phyloP scores from a whole-genome alignment of 2,113 vertebrate genomes.

The Halichoeres trimaculatus region DNA sequence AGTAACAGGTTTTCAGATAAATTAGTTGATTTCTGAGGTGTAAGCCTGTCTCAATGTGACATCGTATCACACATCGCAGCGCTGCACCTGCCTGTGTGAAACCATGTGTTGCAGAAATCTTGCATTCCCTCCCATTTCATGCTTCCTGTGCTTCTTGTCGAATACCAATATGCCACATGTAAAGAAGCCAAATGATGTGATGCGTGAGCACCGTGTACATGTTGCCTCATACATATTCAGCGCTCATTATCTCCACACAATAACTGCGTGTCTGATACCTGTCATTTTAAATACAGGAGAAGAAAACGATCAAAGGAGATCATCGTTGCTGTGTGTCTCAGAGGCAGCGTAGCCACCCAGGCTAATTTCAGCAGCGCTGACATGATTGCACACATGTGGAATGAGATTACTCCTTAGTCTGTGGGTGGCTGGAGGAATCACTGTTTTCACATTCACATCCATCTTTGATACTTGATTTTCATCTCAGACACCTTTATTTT shows the following conservation, averaged over 20 bases:
- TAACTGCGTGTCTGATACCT: slow-evolving; percentile 60
- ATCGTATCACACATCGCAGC: slow-evolving; percentile 24
- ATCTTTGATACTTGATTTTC: slow-evolving; percentile 6
- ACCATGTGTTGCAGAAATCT: slow-evolving; percentile 16
- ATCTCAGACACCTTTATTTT: slow-evolving; percentile 25
- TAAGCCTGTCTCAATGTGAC: slow-evolving; percentile 22
- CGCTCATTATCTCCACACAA: slow-evolving; percentile 46
- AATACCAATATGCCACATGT: slow-evolving; percentile 30
- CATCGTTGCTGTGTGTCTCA: slow-evolving; percentile 37
- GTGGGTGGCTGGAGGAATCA: slow-evolving; percentile 55
- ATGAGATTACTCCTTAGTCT: slow-evolving; percentile 53
- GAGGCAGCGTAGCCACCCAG: slow-evolving; percentile 63
- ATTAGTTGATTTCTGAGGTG: slow-evolving; percentile 31
- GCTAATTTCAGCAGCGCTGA: slow-evolving; percentile 55
- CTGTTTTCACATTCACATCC: slow-evolving; percentile 22
- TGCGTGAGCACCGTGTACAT: not conserved
- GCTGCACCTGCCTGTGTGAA: slow-evolving; percentile 39
- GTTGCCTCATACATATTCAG: slow-evolving; percentile 69
- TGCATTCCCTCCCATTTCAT: slow-evolving; percentile 15
- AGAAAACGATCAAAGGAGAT: slow-evolving; percentile 62
- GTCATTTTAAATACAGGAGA: slow-evolving; percentile 39
- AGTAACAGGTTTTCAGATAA: slow-evolving; percentile 27
- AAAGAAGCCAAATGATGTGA: slow-evolving; percentile 32
- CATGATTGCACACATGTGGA: slow-evolving; percentile 56
- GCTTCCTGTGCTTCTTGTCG: slow-evolving; percentile 1